Conservation (phyloP, 2,797 vertebrate genomes). For the Pelochelys cantorii region DNA sequence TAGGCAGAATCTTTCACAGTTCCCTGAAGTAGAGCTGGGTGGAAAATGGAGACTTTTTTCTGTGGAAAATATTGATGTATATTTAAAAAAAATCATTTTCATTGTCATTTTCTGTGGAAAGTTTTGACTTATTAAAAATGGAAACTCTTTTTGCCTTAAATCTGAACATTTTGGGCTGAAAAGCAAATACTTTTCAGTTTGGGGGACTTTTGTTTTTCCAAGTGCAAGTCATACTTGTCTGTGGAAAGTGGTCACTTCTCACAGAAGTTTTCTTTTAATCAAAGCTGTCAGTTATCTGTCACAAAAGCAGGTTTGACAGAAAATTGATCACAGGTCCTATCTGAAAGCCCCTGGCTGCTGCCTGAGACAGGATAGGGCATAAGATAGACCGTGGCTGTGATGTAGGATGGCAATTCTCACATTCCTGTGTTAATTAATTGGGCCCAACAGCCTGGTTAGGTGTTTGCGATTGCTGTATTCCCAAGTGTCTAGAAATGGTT, state of each 20-base stretch:
- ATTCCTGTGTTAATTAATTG: conserved; percentile 62
- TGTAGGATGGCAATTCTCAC: conserved; percentile 54
- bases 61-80: neutral
- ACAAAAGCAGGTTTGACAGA: conserved; percentile 17
- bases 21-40: neutral
- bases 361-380: conserved; percentile 57
- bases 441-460: conserved; percentile 64
- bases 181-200: neutral
- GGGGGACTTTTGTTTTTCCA: neutral
- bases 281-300: neutral
- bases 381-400: conserved; percentile 36
- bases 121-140: neutral
- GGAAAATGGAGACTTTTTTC: neutral
- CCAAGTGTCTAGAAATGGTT: conserved; percentile 36
- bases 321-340: neutral
- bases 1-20: fast-evolving
- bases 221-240: neutral
- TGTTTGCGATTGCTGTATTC: conserved; percentile 50
- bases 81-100: neutral
- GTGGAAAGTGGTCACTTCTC: neutral
- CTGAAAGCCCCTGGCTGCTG: conserved; percentile 62
- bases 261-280: neutral
- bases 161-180: neutral
- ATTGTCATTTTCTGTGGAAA: neutral
- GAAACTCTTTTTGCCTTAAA: neutral